These are phyloP conservation scores for Pseudopleuronectes americanus DNA, from an alignment of 2,797 vertebrate species.

Conservation along the genomic window DNA sequence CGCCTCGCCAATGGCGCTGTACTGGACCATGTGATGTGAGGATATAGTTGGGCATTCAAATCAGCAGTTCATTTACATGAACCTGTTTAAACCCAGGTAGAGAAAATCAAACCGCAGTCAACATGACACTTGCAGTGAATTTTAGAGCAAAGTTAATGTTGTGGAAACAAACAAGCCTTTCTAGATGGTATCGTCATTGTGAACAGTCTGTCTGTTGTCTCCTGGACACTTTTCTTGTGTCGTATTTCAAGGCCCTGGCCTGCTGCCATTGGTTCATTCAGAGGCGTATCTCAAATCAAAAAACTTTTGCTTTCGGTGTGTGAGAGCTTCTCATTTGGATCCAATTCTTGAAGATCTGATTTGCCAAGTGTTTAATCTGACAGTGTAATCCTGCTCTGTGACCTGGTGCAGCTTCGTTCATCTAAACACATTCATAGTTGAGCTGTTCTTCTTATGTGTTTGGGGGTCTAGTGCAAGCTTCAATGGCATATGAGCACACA, in stretches of 20 bases:
- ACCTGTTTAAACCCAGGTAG: too few species aligned
- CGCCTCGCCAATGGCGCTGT: too few species aligned
- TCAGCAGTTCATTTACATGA: too few species aligned
- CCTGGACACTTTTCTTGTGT: constrained; percentile 47
- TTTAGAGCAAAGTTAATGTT: constrained; percentile 44
- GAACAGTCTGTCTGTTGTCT: constrained; percentile 26
- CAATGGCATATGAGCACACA: constrained; percentile 2
- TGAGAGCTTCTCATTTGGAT: constrained; percentile 20
- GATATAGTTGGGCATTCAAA: neutral
- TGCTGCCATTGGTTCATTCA: constrained; percentile 10
- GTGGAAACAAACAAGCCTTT: constrained; percentile 52
- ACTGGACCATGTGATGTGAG: neutral
- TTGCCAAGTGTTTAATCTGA: constrained; percentile 15
- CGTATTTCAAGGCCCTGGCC: constrained; percentile 59
- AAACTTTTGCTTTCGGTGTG: neutral
- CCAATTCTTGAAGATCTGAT: constrained; percentile 13
- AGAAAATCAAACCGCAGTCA: neutral
- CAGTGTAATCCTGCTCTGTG: constrained; percentile 15
- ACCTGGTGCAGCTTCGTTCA: constrained; percentile 27
- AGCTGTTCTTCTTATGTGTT: constrained; percentile 16
- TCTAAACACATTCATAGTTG: constrained; percentile 19
- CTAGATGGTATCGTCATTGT: constrained; percentile 56
- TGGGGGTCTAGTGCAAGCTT: constrained; percentile 19
- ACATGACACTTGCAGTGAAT: constrained; percentile 26
- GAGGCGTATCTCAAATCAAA: constrained; percentile 48